Percentiles rank a stretch among this genome's conserved stretches.
Evolutionary conservation across 64 coral and sea anemone species (phyloP).

Genomic region (Astreopora myriophthalma): DNA sequence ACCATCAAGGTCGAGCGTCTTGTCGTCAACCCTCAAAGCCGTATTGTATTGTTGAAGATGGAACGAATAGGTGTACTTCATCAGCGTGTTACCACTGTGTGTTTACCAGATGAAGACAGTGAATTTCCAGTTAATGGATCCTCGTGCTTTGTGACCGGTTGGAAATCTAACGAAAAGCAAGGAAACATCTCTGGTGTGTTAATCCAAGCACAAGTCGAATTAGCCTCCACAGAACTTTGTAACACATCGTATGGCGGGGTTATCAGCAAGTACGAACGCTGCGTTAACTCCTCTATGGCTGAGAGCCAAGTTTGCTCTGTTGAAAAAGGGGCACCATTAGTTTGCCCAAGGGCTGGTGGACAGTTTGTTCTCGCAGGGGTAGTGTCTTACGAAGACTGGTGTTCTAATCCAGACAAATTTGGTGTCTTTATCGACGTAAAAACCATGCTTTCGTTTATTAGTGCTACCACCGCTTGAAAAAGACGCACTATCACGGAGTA

Average conservation of each 20-base stretch:
- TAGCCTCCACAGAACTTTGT: background rate
- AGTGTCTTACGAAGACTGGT: constrained; percentile 70
- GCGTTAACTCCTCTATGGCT: background rate
- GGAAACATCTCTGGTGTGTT: background rate
- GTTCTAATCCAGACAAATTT: constrained; percentile 81
- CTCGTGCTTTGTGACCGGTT: background rate
- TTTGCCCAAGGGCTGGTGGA: constrained; percentile 78
- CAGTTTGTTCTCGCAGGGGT: constrained; percentile 76
- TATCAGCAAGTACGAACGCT: background rate
- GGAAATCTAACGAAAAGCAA: background rate
- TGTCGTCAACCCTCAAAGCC: background rate
- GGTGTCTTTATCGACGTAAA: constrained; percentile 85
- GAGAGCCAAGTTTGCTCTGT: background rate
- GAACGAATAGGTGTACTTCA: background rate
- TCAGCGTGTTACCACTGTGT: background rate
- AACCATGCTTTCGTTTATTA: constrained; percentile 79
- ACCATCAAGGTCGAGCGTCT: background rate
- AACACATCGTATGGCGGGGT: constrained; percentile 23
- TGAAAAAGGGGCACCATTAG: constrained; percentile 5
- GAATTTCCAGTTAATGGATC: background rate
- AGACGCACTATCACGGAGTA: no score
- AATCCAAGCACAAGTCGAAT: constrained; percentile 16
- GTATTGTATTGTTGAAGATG: background rate
- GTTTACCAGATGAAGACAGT: background rate
- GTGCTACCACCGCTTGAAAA: no score